These are phyloP conservation scores for Ips typographus DNA, from an alignment of 1,140 invertebrate genomes.

Conservation along the genomic window DNA sequence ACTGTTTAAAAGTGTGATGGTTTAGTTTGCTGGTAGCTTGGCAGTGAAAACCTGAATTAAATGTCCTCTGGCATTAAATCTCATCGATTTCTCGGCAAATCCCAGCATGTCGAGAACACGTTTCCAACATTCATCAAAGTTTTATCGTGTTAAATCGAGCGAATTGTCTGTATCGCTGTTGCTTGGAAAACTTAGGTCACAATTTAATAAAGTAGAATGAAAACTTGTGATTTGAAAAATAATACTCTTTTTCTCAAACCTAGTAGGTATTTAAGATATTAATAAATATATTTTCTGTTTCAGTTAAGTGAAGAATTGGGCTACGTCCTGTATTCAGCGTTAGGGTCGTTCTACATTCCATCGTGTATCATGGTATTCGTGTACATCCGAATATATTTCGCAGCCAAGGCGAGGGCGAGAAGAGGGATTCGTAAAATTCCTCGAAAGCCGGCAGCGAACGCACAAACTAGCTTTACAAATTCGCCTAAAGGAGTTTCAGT, in stretches of 20 bases:
- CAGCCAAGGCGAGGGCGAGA: conserved; percentile 87
- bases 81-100: conserved; percentile 11
- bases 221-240: too few species aligned
- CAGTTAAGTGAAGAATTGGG: conserved; percentile 93
- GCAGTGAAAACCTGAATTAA: conserved; percentile 14
- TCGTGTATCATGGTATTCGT: conserved; percentile 99
- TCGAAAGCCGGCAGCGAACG: conserved; percentile 57
- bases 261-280: background rate
- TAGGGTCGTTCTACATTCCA: conserved; percentile 98
- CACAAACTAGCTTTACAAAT: conserved; percentile 51
- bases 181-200: conserved; percentile 17
- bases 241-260: too few species aligned
- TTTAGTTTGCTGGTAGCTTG: too few species aligned
- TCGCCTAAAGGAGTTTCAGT: conserved; percentile 28
- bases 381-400: conserved; percentile 98
- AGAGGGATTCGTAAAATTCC: conserved; percentile 80
- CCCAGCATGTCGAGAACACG: conserved; percentile 17
- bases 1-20: too few species aligned
- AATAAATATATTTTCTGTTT: conserved; percentile 48
- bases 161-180: conserved; percentile 24
- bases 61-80: background rate
- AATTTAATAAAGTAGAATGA: conserved; percentile 30
- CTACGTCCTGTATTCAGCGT: conserved; percentile 96
- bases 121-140: conserved; percentile 26
- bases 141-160: conserved; percentile 29